Evolutionary conservation across 1,140 invertebrate genomes (phyloP).

Genomic region (Thaumatotibia leucotreta): DNA sequence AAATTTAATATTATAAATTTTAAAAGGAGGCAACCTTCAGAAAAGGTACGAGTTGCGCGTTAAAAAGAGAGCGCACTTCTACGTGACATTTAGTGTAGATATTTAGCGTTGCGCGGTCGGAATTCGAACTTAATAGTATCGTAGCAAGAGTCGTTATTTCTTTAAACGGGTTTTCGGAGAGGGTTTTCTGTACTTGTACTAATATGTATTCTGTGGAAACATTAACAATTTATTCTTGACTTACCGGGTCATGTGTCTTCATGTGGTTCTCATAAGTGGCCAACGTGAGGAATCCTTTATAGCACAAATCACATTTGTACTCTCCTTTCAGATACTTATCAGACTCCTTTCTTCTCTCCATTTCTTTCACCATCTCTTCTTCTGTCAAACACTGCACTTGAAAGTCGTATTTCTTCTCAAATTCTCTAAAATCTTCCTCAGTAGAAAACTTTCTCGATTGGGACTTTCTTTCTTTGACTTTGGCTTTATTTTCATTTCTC

Average conservation of each 20-base stretch:
- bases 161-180: too few species aligned
- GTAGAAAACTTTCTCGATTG: background rate
- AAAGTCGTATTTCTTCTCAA: background rate
- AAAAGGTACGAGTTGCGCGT: too few species aligned
- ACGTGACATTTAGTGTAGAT: too few species aligned
- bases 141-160: background rate
- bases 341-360: background rate
- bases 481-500: background rate
- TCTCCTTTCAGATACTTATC: background rate
- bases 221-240: background rate
- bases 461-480: background rate
- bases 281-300: background rate
- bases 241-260: conserved; percentile 1
- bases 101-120: too few species aligned
- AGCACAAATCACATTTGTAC: conserved; percentile 6
- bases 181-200: too few species aligned
- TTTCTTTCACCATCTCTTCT: background rate
- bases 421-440: background rate
- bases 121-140: too few species aligned
- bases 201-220: too few species aligned
- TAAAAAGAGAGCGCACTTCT: too few species aligned
- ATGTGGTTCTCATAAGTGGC: background rate
- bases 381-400: background rate
- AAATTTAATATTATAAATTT: too few species aligned
- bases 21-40: too few species aligned